These are phyloP conservation scores for Drosophila percnosoma DNA, from an alignment of 2,888 invertebrate species.

Conservation along the genomic window DNA sequence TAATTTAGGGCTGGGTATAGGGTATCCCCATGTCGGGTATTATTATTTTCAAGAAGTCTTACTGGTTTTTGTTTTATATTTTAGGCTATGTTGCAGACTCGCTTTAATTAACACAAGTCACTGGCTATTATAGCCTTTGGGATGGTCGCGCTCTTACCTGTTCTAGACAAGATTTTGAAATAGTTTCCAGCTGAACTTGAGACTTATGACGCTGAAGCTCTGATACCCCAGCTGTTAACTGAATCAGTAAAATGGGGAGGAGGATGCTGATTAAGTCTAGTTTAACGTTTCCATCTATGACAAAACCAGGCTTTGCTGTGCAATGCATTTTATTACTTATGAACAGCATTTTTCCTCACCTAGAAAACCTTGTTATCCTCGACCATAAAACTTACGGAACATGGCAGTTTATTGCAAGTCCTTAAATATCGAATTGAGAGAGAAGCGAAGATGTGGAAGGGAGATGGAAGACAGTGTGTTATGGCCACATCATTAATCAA, in stretches of 20 bases:
- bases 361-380: neutral
- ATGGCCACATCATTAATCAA: constrained; percentile 55
- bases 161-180: neutral
- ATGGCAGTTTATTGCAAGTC: neutral
- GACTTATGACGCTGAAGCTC: neutral
- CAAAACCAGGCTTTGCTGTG: neutral
- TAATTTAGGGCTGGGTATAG: neutral
- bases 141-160: neutral
- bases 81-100: constrained; percentile 1
- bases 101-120: constrained; percentile 2
- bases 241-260: too few species aligned
- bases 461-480: neutral
- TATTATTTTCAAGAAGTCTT: constrained; percentile 6
- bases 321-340: neutral
- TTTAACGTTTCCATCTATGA: neutral
- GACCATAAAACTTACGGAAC: neutral
- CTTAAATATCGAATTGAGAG: neutral
- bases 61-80: constrained; percentile 22
- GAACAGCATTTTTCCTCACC: neutral
- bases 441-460: neutral
- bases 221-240: neutral
- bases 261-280: neutral
- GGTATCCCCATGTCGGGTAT: neutral
- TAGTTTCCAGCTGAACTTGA: neutral
- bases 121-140: neutral